phyloP scores from a whole-genome alignment of 2,797 vertebrate species.

The Valencia hispanica region DNA sequence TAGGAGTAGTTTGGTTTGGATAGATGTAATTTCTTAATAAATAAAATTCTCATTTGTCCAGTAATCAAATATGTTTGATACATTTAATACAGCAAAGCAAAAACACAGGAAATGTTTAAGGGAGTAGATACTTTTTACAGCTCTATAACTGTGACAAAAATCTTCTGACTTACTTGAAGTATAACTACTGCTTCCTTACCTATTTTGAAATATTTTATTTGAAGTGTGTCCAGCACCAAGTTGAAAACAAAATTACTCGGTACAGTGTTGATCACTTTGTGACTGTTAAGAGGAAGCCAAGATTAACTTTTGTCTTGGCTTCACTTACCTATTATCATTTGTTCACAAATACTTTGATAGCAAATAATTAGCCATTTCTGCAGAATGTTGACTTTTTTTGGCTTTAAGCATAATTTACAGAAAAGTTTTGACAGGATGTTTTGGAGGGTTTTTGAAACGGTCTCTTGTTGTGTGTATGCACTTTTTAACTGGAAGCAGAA shows the following conservation, averaged over 20 bases:
- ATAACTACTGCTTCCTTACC: background rate
- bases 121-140: background rate
- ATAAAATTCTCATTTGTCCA: background rate
- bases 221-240: background rate
- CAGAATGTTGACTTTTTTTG: background rate
- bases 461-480: conserved; percentile 19
- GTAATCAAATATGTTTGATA: background rate
- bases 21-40: background rate
- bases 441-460: conserved; percentile 7
- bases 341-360: background rate
- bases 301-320: background rate
- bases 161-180: background rate
- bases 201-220: background rate
- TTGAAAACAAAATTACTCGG: background rate
- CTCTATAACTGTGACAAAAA: background rate
- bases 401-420: conserved; percentile 14
- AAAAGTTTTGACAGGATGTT: conserved; percentile 32
- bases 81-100: background rate
- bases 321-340: background rate
- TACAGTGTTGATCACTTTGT: background rate
- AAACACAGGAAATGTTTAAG: background rate
- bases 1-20: background rate
- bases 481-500: conserved; percentile 33
- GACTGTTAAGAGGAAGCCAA: background rate
- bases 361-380: conserved; percentile 10